A percentile compares a stretch with the other conserved stretches of the same genome.
Conservation (phyloP, 2,888 invertebrate genomes). For the Exephanes ischioxanthus region DNA sequence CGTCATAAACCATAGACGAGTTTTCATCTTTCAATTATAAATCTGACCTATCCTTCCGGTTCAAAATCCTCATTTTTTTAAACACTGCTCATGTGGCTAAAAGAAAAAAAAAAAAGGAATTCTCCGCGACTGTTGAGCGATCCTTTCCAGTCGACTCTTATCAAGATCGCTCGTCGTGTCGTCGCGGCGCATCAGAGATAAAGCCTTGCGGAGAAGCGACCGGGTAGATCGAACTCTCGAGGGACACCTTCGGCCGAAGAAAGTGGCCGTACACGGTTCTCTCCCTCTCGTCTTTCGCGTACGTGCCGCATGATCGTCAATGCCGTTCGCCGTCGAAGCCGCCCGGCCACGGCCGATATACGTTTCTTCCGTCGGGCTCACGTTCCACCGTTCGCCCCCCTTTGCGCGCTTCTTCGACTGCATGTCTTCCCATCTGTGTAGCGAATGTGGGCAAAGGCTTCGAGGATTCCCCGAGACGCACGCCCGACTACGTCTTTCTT, state of each 20-base stretch:
- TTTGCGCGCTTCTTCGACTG: conserved; percentile 52
- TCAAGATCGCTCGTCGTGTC: conserved; percentile 67
- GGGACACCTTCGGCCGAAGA: conserved; percentile 64
- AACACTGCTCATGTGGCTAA: conserved; percentile 4
- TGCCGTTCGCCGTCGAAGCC: conserved; percentile 35
- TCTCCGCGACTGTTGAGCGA: conserved; percentile 38
- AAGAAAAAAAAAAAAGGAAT: conserved; percentile 15
- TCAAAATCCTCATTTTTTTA: not conserved
- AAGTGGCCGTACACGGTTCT: conserved; percentile 65
- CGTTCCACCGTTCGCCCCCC: conserved; percentile 52
- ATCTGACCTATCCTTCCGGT: not conserved
- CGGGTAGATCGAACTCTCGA: conserved; percentile 60
- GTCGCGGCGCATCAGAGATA: conserved; percentile 64
- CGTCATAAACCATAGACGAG: no score
- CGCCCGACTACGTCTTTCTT: conserved; percentile 66
- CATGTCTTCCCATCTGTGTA: conserved; percentile 16
- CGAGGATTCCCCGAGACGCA: conserved; percentile 12
- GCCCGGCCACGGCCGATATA: not conserved
- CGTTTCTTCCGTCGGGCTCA: conserved; percentile 48
- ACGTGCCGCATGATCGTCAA: conserved; percentile 60
- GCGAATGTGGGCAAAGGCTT: conserved; percentile 18
- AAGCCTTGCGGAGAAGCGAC: conserved; percentile 52
- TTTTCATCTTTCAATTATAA: not conserved
- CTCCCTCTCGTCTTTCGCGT: conserved; percentile 46
- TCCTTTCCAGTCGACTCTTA: conserved; percentile 63